A percentile compares a stretch with the other conserved stretches of the same genome.
phyloP scores from a whole-genome alignment of 2,888 invertebrate genomes.

The Ecliptopera silaceata region DNA sequence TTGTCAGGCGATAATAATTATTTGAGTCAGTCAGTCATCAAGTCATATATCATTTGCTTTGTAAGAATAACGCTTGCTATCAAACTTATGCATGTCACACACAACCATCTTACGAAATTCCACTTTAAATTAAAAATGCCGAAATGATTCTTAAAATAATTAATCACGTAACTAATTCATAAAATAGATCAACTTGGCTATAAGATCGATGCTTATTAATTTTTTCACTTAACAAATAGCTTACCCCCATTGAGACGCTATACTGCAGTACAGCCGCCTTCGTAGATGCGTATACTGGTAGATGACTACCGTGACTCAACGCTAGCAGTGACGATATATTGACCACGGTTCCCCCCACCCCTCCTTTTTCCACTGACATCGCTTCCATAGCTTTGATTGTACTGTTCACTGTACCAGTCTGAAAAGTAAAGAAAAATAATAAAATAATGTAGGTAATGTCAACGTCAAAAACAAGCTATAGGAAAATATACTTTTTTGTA shows the following conservation, averaged over 20 bases:
- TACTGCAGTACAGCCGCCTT: conserved; percentile 72
- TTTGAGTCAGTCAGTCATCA: no score
- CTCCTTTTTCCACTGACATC: conserved; percentile 63
- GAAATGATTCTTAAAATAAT: no score
- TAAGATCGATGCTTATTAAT: no score
- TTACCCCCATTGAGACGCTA: conserved; percentile 67
- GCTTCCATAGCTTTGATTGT: conserved; percentile 63
- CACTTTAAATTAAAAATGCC: no score
- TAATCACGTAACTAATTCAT: no score
- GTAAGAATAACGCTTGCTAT: no score
- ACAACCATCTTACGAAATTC: no score
- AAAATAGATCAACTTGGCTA: no score
- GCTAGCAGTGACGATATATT: conserved; percentile 70
- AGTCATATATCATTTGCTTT: no score
- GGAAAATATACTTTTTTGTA: background rate
- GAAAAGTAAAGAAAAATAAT: conserved; percentile 35
- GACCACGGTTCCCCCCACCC: conserved; percentile 61
- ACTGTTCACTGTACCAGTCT: conserved; percentile 68
- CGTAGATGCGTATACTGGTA: conserved; percentile 70
- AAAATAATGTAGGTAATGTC: background rate
- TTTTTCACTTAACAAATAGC: conserved; percentile 8
- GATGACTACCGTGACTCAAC: conserved; percentile 50
- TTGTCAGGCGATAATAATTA: no score
- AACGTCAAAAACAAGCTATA: background rate
- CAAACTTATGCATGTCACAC: no score